Conservation (phyloP, 2,113 vertebrate genomes). For the Leptodactylus fuscus region DNA sequence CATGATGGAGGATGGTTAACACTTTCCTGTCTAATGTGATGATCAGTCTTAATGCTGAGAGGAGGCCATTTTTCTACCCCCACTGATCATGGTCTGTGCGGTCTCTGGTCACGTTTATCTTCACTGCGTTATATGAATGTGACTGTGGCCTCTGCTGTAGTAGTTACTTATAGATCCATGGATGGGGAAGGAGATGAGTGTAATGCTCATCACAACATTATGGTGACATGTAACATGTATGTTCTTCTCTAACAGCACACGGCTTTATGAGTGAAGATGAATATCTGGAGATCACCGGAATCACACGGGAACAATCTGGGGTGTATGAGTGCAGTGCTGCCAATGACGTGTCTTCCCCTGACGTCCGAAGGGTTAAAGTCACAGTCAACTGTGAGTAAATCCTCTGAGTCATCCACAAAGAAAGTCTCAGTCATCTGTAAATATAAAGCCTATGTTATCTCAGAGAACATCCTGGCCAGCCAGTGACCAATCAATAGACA, state of each 20-base stretch:
- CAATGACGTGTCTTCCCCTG: slow-evolving; percentile 87
- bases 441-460: neutral
- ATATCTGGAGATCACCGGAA: slow-evolving; percentile 91
- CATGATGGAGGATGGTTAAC: neutral
- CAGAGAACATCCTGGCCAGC: neutral
- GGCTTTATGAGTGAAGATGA: slow-evolving; percentile 90
- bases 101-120: neutral
- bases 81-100: neutral
- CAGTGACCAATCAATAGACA: neutral
- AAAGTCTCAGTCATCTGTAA: neutral
- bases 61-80: neutral
- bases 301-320: slow-evolving; percentile 88
- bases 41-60: neutral
- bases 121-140: neutral
- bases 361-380: slow-evolving; percentile 88
- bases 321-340: slow-evolving; percentile 92
- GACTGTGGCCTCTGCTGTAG: too few relatives aligned
- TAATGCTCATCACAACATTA: neutral
- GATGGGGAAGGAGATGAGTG: too few relatives aligned
- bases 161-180: too few relatives aligned
- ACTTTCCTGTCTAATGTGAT: neutral
- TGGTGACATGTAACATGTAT: neutral
- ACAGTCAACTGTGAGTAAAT: slow-evolving; percentile 93
- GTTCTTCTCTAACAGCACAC: slow-evolving; percentile 71
- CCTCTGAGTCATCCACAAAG: neutral